These are phyloP conservation scores for Harpagoxenus sublaevis DNA, from an alignment of 2,888 invertebrate genomes.

Conservation along the genomic window DNA sequence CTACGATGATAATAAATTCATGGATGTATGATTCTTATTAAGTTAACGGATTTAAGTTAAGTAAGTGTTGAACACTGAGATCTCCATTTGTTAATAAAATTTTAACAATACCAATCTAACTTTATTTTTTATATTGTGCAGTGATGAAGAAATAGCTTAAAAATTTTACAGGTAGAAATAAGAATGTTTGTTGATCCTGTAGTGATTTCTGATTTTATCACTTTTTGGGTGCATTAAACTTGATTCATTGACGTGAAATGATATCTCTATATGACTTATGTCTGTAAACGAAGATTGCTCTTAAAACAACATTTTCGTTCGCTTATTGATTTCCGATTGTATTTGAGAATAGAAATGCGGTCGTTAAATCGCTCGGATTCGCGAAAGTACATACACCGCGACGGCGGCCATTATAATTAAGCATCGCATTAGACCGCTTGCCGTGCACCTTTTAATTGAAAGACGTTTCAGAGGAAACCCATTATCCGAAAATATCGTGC, in stretches of 20 bases:
- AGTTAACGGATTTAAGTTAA: background rate
- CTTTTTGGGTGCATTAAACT: conserved; percentile 58
- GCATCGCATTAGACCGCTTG: conserved; percentile 68
- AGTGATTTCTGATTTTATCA: background rate
- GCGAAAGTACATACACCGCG: conserved; percentile 59
- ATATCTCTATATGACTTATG: conserved; percentile 14
- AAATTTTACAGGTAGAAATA: background rate
- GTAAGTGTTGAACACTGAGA: background rate
- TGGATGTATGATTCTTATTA: background rate
- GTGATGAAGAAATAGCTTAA: background rate
- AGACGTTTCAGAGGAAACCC: conserved; percentile 38
- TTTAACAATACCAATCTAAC: background rate
- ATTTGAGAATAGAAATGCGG: conserved; percentile 60
- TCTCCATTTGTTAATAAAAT: background rate
- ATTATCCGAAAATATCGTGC: conserved; percentile 53
- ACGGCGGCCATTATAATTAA: conserved; percentile 71
- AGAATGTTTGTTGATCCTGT: background rate
- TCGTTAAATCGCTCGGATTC: conserved; percentile 65
- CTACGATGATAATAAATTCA: conserved; percentile 7
- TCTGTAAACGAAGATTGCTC: conserved; percentile 72
- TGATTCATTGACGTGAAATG: conserved; percentile 60
- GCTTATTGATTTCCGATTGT: conserved; percentile 75
- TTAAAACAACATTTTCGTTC: conserved; percentile 71
- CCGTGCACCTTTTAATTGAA: conserved; percentile 67
- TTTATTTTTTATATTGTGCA: background rate